A percentile compares a stretch with the other conserved stretches of the same genome.
phyloP scores from a whole-genome alignment of 2,113 vertebrate genomes.

The Poeciliopsis prolifica region DNA sequence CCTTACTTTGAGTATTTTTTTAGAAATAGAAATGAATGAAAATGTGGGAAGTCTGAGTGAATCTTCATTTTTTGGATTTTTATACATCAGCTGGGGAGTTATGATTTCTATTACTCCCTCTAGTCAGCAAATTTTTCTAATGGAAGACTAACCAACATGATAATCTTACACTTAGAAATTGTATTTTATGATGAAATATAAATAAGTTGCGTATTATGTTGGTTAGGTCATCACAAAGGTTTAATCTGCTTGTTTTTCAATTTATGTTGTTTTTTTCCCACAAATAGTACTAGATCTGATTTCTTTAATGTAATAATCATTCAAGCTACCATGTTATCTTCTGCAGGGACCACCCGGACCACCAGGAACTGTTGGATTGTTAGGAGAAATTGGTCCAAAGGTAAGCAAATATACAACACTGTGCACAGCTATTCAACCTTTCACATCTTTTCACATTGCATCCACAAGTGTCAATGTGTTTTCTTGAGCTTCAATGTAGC shows the following conservation, averaged over 20 bases:
- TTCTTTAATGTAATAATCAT: not conserved
- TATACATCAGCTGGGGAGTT: constrained; percentile 6
- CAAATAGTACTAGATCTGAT: not conserved
- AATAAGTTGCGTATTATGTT: not conserved
- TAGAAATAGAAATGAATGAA: not conserved
- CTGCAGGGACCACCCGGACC: constrained; percentile 88
- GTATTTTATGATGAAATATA: not conserved
- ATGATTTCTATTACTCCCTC: not conserved
- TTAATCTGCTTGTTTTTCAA: not conserved
- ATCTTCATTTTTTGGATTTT: not conserved
- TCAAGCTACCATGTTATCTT: constrained; percentile 46
- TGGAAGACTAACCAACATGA: not conserved
- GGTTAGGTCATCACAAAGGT: not conserved
- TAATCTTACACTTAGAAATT: constrained; percentile 1
- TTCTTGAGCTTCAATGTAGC: not conserved
- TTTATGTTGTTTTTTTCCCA: not conserved
- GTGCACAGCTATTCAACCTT: not conserved
- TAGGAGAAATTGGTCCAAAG: constrained; percentile 91
- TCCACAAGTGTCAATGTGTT: not conserved
- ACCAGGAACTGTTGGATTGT: constrained; percentile 85
- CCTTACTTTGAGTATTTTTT: not conserved
- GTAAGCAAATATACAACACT: constrained; percentile 70
- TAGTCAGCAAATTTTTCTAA: constrained; percentile 12
- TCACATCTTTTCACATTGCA: too few relatives aligned
- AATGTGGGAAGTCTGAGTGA: not conserved